Evolutionary conservation across 1,140 invertebrate genomes (phyloP).

Genomic region (Apolygus lucorum): DNA sequence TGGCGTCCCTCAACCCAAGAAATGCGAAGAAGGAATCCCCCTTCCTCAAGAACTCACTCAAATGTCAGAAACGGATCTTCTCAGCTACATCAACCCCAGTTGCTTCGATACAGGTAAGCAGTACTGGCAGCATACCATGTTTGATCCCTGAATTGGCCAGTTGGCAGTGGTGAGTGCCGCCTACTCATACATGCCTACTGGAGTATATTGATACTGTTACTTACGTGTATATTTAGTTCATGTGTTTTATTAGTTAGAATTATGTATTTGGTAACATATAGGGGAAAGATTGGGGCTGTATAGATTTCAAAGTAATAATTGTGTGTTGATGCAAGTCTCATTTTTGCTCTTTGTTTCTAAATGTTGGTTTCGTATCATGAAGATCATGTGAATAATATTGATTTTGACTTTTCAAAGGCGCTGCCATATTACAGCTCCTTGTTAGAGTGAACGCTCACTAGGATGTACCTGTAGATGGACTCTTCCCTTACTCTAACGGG

Average conservation of each 20-base stretch:
- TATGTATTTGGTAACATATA: not conserved
- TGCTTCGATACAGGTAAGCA: constrained; percentile 65
- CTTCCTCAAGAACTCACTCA: constrained; percentile 56
- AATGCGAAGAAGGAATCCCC: constrained; percentile 39
- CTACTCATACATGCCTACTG: not conserved
- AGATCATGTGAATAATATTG: too few relatives aligned
- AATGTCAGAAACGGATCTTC: constrained; percentile 73
- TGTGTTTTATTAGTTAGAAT: not conserved
- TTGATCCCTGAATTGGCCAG: too few relatives aligned
- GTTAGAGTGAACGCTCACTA: too few relatives aligned
- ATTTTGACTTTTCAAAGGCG: too few relatives aligned
- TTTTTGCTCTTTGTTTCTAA: too few relatives aligned
- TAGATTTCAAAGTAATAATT: too few relatives aligned
- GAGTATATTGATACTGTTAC: not conserved
- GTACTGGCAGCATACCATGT: not conserved
- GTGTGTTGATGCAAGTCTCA: too few relatives aligned
- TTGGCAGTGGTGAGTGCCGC: not conserved
- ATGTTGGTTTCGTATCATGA: too few relatives aligned
- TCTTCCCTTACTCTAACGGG: too few relatives aligned
- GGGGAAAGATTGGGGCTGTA: not conserved
- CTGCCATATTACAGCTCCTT: too few relatives aligned
- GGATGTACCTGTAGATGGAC: too few relatives aligned
- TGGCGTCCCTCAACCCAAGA: constrained; percentile 19
- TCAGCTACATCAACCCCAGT: constrained; percentile 76
- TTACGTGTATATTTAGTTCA: not conserved